Conservation (phyloP, 2,888 invertebrate genomes). For the Mylabris sibirica region DNA sequence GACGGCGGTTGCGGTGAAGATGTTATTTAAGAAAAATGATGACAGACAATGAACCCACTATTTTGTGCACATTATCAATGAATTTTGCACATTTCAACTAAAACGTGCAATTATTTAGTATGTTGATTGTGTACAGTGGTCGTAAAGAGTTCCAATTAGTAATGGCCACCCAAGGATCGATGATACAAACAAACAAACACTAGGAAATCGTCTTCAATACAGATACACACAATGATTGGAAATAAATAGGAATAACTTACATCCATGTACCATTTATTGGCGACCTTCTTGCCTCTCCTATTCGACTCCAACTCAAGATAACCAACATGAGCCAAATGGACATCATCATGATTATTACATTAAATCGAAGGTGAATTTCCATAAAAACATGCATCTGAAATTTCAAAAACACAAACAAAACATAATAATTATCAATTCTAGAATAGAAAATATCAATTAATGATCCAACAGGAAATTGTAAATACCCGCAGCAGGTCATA, state of each 20-base stretch:
- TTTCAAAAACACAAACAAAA: neutral
- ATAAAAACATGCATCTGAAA: constrained; percentile 9
- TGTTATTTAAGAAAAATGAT: constrained; percentile 6
- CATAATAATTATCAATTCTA: neutral
- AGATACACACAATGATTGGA: neutral
- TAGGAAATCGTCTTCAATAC: neutral
- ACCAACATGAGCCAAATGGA: constrained; percentile 46
- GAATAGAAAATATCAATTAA: constrained; percentile 4
- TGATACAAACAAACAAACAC: too few relatives aligned
- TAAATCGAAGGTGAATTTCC: constrained; percentile 23
- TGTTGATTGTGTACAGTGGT: neutral
- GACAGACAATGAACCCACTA: constrained; percentile 17
- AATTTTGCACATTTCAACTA: neutral
- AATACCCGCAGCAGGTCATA: neutral
- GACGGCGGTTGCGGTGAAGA: neutral
- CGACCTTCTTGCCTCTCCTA: constrained; percentile 47
- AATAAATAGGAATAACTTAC: constrained; percentile 40
- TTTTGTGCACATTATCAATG: too few relatives aligned
- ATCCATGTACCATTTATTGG: constrained; percentile 53
- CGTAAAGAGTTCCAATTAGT: neutral
- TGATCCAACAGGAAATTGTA: neutral
- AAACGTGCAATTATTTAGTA: neutral
- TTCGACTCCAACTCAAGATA: constrained; percentile 44
- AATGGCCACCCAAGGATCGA: constrained; percentile 1
- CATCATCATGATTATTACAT: constrained; percentile 43